phyloP scores from a whole-genome alignment of 2,113 vertebrate species.

The Oncorhynchus kisutch region DNA sequence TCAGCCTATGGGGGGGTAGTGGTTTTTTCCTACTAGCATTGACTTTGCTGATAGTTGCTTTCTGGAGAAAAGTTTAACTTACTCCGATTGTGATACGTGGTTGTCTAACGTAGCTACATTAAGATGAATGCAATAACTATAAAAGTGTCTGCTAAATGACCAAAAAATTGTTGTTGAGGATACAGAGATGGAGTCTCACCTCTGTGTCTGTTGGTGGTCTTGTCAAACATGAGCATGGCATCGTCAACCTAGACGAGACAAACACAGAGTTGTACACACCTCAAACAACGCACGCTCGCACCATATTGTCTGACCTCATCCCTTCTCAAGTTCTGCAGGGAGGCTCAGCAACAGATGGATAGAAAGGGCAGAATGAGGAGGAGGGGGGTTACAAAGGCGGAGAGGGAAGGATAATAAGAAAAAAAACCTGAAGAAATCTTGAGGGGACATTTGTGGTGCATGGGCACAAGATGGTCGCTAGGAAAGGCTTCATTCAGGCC shows the following conservation, averaged over 20 bases:
- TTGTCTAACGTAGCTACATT: too few species aligned
- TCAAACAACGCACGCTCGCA: conserved; percentile 20
- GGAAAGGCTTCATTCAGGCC: conserved; percentile 13
- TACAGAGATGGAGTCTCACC: conserved; percentile 73
- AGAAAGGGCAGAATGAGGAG: conserved; percentile 37
- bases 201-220: conserved; percentile 98
- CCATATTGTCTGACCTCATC: conserved; percentile 72
- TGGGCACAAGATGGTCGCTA: conserved; percentile 12
- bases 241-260: conserved; percentile 89
- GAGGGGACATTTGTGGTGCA: background rate
- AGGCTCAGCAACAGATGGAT: conserved; percentile 73
- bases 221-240: conserved; percentile 99
- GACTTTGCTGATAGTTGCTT: too few species aligned
- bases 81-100: too few species aligned
- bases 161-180: too few species aligned
- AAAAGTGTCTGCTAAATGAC: too few species aligned
- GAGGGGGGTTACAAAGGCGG: conserved; percentile 49
- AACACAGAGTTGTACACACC: conserved; percentile 30
- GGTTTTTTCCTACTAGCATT: conserved; percentile 16
- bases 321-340: conserved; percentile 70
- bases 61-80: too few species aligned
- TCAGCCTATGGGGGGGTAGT: conserved; percentile 59
- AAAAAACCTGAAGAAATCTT: conserved; percentile 12
- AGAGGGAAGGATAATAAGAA: conserved; percentile 1
- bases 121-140: too few species aligned